Conservation (phyloP, 1,140 invertebrate species). For the Drosophila ohnishii region DNA sequence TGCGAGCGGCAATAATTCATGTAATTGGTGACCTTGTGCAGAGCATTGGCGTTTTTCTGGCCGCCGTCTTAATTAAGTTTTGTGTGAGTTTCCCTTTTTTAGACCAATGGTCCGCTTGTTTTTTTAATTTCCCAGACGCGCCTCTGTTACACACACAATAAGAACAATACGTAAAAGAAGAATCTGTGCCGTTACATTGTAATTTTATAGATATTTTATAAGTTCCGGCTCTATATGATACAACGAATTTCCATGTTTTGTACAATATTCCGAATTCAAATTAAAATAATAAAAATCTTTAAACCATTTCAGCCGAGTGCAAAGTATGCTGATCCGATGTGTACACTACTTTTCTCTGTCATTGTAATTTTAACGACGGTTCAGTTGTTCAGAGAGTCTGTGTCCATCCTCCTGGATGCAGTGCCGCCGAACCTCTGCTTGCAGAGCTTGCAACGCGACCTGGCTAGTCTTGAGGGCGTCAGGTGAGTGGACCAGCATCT, state of each 20-base stretch:
- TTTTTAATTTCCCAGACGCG: background rate
- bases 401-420: conserved; percentile 91
- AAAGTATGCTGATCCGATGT: conserved; percentile 93
- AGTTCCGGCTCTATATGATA: no score
- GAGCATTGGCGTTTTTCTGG: conserved; percentile 93
- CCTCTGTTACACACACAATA: background rate
- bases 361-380: conserved; percentile 92
- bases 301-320: conserved; percentile 86
- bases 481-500: conserved; percentile 70
- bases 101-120: background rate
- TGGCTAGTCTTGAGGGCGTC: conserved; percentile 87
- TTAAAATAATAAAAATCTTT: background rate
- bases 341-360: conserved; percentile 94
- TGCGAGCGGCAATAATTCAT: conserved; percentile 95
- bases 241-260: no score
- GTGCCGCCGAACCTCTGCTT: conserved; percentile 86
- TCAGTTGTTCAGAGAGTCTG: conserved; percentile 89
- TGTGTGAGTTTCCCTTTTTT: conserved; percentile 86
- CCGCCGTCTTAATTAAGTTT: conserved; percentile 92
- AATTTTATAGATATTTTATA: no score
- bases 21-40: conserved; percentile 96
- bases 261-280: no score
- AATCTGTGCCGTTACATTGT: no score
- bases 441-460: conserved; percentile 83
- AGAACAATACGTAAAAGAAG: background rate